phyloP scores from a whole-genome alignment of 2,113 vertebrate genomes.

The Aptenodytes patagonicus region DNA sequence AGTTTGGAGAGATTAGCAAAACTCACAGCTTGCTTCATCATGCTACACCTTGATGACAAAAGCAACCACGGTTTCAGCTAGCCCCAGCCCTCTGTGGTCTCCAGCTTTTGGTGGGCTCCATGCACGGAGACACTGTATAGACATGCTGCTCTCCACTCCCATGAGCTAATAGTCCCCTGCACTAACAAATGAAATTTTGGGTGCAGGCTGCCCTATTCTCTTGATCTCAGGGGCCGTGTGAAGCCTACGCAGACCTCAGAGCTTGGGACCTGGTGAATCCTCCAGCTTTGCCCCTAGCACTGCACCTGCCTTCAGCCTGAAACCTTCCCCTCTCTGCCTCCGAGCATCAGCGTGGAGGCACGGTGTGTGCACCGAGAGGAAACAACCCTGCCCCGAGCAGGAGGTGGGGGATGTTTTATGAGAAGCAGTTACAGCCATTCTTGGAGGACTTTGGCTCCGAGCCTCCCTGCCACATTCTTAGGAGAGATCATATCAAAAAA shows the following conservation, averaged over 20 bases:
- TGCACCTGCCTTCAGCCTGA: slow-evolving; percentile 10
- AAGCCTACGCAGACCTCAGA: background rate
- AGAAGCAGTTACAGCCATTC: slow-evolving; percentile 39
- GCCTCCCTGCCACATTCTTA: slow-evolving; percentile 63
- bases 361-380: background rate
- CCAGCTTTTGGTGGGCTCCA: background rate
- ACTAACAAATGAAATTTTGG: background rate
- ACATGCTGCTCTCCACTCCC: background rate
- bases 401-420: slow-evolving; percentile 12
- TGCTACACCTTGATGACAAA: background rate
- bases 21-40: background rate
- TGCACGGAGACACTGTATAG: background rate
- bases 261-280: background rate
- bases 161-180: background rate
- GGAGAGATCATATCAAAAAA: slow-evolving; percentile 63
- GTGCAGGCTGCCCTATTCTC: background rate
- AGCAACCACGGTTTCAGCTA: background rate
- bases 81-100: background rate
- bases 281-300: background rate
- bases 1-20: background rate
- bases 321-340: background rate
- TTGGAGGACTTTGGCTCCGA: slow-evolving; percentile 35
- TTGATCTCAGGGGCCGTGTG: background rate
- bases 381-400: background rate
- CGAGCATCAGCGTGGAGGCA: background rate